Base-by-base conservation (phyloP, 2,797 vertebrate species). In the Harpagifer antarcticus region DNA sequence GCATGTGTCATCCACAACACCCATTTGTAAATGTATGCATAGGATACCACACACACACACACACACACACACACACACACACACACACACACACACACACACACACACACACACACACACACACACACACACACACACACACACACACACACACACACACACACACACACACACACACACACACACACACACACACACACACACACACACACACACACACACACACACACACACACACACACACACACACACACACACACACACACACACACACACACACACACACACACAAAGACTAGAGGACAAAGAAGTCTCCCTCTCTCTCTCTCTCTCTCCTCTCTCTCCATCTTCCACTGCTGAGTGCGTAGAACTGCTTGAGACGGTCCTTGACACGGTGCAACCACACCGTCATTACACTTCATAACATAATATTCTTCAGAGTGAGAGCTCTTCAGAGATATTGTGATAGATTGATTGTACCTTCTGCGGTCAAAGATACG, bases 351-450 rank as follows among this genome's bases (percentile, higher is more conserved):
- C 23, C 23, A 23, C 23, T 23, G 23, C 23, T 23, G 23, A 23
- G 23, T 23, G 23, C 10, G 67, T n/a, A 50, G 73, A 72, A 48
- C 75, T 60, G 80, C 86, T 84, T 59, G 86, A 91, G 90, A 87
- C 85, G 77, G 88, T 88, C 91, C 89, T 91, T 92, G 91, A 91
- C 44, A 65, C 79, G 3, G 75, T 23, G 85, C 80, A 81, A 40
- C 87, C 85, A 82, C 87, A 79, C 66, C 42, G 81, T 84, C 85
- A 86, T 90, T 90, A 87, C 83, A 74, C 87, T 88, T 83, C 72
- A 84, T 83, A 82, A 85, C 83, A 76, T 82, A 73, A 86, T 82
- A 79, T 90, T 89, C 81, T 86, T 68, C 72, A 89, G 68, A 65
- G 57, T 19, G 78, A 90, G 85, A 9, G 86, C 80, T 82, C 86